Evolutionary conservation across 2,888 invertebrate genomes (phyloP), one percentile per base, ranked within the genome.

Genomic region (Eristalis arbustorum): DNA sequence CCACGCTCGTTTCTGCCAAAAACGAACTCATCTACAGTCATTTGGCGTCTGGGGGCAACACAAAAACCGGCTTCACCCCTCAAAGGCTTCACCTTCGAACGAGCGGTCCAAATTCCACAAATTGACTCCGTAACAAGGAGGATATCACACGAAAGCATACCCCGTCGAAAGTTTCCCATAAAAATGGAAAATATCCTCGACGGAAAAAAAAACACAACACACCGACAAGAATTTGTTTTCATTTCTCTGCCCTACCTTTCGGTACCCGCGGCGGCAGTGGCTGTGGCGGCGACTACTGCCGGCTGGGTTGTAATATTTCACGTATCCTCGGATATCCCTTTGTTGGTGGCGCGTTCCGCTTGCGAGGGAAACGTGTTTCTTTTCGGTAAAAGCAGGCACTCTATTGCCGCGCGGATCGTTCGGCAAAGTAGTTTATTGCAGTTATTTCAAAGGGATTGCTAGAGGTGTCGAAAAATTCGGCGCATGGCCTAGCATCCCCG

Each of bases 401-500:
- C 14, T 25, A 18, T 18, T 57, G 61, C 68, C 2, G 59, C 69
- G 28, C 25, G 56, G 69, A 76, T 62, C 49, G 56, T 56, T 62
- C 61, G 31, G 31, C 42, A 63, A 63, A 63, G 69, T 64, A 69
- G 69, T 77, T 77, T 77, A 77, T 77, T 77, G 69, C 77, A 77
- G 77, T 77, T 77, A 22, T 77, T 63, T 56, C 34, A 69, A 69
- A 18, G 40, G 69, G 63, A 63, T 69, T 63, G 77, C 77, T 56
- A 37, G 22, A 77, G 77, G 77, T 69, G 77, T 69, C 56, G 63
- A 69, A 37, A 34, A 14, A 18, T 22, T 57, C 6, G 22, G n/a
- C 4, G 10, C 2, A 11, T 22, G 25, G 37, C n/a, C 18, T 3
- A 18, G 25, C 8, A 6, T 3, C 2, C 13, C 59, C 57, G 3